A percentile compares a stretch with the other conserved stretches of the same genome.
Evolutionary conservation across 2,888 invertebrate species (phyloP).

Genomic region (Epistrophella euchroma): DNA sequence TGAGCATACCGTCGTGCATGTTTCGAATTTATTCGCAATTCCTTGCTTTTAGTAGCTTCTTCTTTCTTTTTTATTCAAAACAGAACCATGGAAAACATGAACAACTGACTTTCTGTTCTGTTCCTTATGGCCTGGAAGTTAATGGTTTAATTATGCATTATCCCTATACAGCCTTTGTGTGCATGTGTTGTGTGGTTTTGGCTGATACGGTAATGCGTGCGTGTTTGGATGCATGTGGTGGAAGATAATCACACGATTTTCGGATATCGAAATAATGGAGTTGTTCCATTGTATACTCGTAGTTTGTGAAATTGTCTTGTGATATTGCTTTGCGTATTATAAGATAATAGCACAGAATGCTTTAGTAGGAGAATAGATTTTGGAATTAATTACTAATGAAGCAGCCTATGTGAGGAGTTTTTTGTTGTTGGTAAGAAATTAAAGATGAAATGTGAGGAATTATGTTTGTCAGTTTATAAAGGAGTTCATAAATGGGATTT

Average conservation of each 20-base stretch:
- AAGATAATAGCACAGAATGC: neutral
- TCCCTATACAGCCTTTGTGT: constrained; percentile 14
- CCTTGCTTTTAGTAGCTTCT: constrained; percentile 11
- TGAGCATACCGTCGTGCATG: constrained; percentile 29
- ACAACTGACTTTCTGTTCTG: constrained; percentile 12
- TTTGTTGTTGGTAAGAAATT: neutral
- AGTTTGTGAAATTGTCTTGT: constrained; percentile 3
- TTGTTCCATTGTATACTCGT: neutral
- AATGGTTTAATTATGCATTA: constrained; percentile 75
- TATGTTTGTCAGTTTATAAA: constrained; percentile 17
- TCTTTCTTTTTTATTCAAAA: neutral
- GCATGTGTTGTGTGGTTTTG: neutral
- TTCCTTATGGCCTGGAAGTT: constrained; percentile 38
- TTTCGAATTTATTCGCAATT: constrained; percentile 26
- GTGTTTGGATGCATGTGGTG: constrained; percentile 54
- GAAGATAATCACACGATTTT: constrained; percentile 64
- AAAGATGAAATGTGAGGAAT: neutral
- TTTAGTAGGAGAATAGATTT: neutral
- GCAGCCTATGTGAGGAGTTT: constrained; percentile 17
- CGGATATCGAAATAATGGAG: constrained; percentile 63
- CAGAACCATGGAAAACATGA: neutral
- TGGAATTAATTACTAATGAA: constrained; percentile 23
- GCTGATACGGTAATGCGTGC: constrained; percentile 39
- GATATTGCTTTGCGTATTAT: constrained; percentile 12
- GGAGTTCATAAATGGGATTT: neutral